Percentiles rank a stretch among this genome's conserved stretches.
Conservation (phyloP, 1,140 invertebrate species). For the Drosophila teissieri region DNA sequence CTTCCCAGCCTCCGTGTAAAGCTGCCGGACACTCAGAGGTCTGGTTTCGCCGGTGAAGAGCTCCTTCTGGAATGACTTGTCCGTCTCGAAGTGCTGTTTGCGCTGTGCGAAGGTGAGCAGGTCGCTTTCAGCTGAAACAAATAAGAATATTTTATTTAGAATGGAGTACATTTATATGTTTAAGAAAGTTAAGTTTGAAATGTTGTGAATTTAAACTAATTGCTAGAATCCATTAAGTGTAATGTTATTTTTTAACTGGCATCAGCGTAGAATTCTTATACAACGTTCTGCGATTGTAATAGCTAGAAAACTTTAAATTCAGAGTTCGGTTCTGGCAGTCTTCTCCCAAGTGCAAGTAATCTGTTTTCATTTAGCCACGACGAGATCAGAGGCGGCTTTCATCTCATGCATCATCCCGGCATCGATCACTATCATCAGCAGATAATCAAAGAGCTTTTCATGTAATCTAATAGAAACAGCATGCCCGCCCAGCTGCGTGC, state of each 20-base stretch:
- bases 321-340: too few relatives aligned
- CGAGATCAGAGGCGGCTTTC: slow-evolving; percentile 37
- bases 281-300: neutral
- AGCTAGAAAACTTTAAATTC: neutral
- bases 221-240: too few relatives aligned
- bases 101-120: slow-evolving; percentile 91
- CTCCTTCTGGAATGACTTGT: slow-evolving; percentile 87
- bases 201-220: neutral
- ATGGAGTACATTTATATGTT: too few relatives aligned
- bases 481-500: slow-evolving; percentile 31
- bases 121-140: slow-evolving; percentile 92
- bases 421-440: slow-evolving; percentile 40
- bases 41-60: slow-evolving; percentile 89
- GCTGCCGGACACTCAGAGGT: slow-evolving; percentile 86
- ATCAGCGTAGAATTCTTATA: neutral
- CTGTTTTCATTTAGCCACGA: slow-evolving; percentile 10
- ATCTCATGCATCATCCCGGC: slow-evolving; percentile 22
- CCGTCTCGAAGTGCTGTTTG: slow-evolving; percentile 90
- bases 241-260: neutral
- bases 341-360: neutral
- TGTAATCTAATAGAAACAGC: slow-evolving; percentile 58
- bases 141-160: slow-evolving; percentile 44
- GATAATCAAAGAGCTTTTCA: slow-evolving; percentile 54
- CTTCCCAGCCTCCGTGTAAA: slow-evolving; percentile 90
- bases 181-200: too few relatives aligned